Evolutionary conservation across 1,140 invertebrate species (phyloP).

Genomic region (Penaeus japonicus): DNA sequence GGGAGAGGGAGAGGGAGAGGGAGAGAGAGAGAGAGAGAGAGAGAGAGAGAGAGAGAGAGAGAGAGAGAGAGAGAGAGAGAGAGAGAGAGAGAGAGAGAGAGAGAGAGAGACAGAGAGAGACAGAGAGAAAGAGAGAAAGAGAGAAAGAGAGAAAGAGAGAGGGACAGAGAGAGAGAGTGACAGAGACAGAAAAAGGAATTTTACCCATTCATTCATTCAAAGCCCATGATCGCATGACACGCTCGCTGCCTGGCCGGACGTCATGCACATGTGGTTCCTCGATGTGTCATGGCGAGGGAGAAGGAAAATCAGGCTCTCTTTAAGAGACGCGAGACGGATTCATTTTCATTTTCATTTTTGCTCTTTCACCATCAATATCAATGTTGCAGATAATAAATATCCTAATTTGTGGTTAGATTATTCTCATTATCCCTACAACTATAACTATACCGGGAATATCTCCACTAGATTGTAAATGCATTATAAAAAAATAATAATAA

Average conservation of each 20-base stretch:
- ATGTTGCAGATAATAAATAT: background rate
- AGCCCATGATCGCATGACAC: background rate
- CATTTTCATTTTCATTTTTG: too few species aligned
- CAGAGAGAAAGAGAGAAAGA: constrained; percentile 3
- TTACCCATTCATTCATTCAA: background rate
- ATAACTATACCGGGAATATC: too few species aligned
- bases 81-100: background rate
- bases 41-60: background rate
- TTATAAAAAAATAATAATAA: too few species aligned
- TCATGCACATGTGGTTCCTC: background rate
- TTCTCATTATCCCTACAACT: background rate
- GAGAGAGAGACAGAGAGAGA: constrained; percentile 4
- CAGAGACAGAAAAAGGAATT: background rate
- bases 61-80: background rate
- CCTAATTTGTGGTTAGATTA: background rate
- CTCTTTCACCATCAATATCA: too few species aligned
- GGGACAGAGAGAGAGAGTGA: background rate
- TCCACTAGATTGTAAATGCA: too few species aligned
- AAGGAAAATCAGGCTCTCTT: too few species aligned
- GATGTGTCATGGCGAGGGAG: too few species aligned
- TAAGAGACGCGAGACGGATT: too few species aligned
- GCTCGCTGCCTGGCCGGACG: background rate
- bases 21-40: background rate
- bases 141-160: constrained; percentile 4
- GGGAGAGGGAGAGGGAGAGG: background rate